Percentiles rank a stretch among this genome's conserved stretches.
These are phyloP conservation scores for Tenrec ecaudatus DNA, from an alignment of 2,113 vertebrate genomes.

Conservation along the genomic window DNA sequence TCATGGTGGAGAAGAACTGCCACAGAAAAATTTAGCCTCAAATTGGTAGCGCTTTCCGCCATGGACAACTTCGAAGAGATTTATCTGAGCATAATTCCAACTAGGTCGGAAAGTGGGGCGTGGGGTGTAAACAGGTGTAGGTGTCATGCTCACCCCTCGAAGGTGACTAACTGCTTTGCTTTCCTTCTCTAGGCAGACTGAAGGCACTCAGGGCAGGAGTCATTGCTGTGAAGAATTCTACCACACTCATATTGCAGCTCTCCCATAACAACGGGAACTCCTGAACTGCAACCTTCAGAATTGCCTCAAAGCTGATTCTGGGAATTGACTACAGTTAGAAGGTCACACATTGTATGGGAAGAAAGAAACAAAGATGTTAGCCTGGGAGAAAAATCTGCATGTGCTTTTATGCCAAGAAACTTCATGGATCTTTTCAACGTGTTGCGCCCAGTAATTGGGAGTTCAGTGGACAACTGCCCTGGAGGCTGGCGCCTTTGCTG, in stretches of 20 bases:
- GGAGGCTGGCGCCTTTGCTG: not conserved
- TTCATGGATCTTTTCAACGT: not conserved
- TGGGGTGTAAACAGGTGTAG: no score
- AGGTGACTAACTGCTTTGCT: no score
- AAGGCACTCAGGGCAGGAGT: not conserved
- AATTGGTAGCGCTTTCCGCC: conserved; percentile 14
- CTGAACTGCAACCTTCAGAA: conserved; percentile 23
- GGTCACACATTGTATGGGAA: not conserved
- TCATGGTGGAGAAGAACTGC: conserved; percentile 67
- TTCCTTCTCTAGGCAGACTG: not conserved
- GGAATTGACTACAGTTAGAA: not conserved
- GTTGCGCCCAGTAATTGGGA: not conserved
- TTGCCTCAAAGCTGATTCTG: not conserved
- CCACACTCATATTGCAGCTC: not conserved
- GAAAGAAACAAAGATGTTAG: not conserved
- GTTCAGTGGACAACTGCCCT: not conserved
- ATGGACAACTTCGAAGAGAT: conserved; percentile 71
- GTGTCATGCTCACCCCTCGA: no score
- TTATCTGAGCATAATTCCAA: conserved; percentile 56
- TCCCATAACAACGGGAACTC: not conserved
- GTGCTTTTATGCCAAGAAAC: conserved; percentile 17
- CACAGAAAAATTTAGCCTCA: conserved; percentile 65
- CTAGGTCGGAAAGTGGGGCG: conserved; percentile 42
- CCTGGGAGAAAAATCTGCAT: not conserved
- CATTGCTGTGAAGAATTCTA: not conserved